Evolutionary conservation across 2,888 invertebrate genomes (phyloP).

Genomic region (Ophonus ardosiacus): DNA sequence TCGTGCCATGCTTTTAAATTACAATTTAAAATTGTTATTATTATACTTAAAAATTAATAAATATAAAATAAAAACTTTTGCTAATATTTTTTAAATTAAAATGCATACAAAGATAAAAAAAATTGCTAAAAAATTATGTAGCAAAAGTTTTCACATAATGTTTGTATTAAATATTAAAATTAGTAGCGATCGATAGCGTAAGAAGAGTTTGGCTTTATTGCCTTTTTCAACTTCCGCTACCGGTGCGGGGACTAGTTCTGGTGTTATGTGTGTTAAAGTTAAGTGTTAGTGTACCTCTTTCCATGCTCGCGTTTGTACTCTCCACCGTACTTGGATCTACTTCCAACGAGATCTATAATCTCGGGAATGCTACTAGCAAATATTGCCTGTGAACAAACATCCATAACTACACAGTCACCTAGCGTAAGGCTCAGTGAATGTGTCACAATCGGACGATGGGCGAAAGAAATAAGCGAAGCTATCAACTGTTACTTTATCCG

Average conservation of each 20-base stretch:
- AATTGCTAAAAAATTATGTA: neutral
- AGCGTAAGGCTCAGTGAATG: constrained; percentile 40
- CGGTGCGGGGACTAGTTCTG: neutral
- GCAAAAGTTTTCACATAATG: constrained; percentile 48
- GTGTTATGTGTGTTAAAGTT: constrained; percentile 24
- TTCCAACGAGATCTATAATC: constrained; percentile 99
- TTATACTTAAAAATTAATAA: constrained; percentile 11
- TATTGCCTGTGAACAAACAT: constrained; percentile 95
- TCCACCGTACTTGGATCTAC: constrained; percentile 99
- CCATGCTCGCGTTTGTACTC: constrained; percentile 99
- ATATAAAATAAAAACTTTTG: constrained; percentile 51
- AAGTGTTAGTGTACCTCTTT: constrained; percentile 90
- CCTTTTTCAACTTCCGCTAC: neutral
- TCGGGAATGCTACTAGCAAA: constrained; percentile 99
- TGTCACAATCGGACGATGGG: constrained; percentile 55
- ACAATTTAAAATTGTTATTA: constrained; percentile 44
- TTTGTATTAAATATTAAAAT: constrained; percentile 36
- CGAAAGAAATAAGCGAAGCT: constrained; percentile 44
- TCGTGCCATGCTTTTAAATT: constrained; percentile 52
- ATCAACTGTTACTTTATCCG: neutral
- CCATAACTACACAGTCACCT: constrained; percentile 59
- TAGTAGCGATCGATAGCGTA: constrained; percentile 37
- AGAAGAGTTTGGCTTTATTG: constrained; percentile 3
- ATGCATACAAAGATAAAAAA: neutral
- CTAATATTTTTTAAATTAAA: constrained; percentile 16